These are phyloP conservation scores for Subacronicta megacephala DNA, from an alignment of 2,888 invertebrate genomes.

Conservation along the genomic window DNA sequence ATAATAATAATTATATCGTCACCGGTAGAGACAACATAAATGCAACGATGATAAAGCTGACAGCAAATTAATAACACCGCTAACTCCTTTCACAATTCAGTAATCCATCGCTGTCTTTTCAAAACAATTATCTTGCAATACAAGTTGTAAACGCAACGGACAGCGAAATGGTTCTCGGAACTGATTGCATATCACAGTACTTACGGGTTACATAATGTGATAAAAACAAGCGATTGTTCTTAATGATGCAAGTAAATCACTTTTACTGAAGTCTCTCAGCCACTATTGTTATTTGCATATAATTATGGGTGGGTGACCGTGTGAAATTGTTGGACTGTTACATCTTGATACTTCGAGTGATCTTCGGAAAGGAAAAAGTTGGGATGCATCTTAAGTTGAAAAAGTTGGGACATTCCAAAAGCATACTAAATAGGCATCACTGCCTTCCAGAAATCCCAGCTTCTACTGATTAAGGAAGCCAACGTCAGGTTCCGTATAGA, in stretches of 20 bases:
- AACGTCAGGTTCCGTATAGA: too few relatives aligned
- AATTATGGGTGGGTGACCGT: too few relatives aligned
- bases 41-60: background rate
- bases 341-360: too few relatives aligned
- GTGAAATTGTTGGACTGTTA: too few relatives aligned
- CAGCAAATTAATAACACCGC: background rate
- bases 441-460: too few relatives aligned
- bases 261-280: constrained; percentile 22
- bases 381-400: too few relatives aligned
- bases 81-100: constrained; percentile 10
- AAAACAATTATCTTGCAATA: constrained; percentile 26
- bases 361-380: too few relatives aligned
- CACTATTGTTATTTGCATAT: constrained; percentile 7
- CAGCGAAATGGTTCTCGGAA: constrained; percentile 28
- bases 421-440: too few relatives aligned
- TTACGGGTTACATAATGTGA: constrained; percentile 34
- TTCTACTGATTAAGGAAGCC: too few relatives aligned
- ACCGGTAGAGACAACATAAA: too few relatives aligned
- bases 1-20: too few relatives aligned
- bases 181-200: constrained; percentile 32
- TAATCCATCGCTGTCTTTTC: constrained; percentile 22
- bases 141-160: constrained; percentile 21
- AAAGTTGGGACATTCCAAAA: too few relatives aligned
- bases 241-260: constrained; percentile 19
- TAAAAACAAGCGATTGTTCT: constrained; percentile 39